These are phyloP conservation scores for Empis livida DNA, from an alignment of 2,888 invertebrate species.

Conservation along the genomic window DNA sequence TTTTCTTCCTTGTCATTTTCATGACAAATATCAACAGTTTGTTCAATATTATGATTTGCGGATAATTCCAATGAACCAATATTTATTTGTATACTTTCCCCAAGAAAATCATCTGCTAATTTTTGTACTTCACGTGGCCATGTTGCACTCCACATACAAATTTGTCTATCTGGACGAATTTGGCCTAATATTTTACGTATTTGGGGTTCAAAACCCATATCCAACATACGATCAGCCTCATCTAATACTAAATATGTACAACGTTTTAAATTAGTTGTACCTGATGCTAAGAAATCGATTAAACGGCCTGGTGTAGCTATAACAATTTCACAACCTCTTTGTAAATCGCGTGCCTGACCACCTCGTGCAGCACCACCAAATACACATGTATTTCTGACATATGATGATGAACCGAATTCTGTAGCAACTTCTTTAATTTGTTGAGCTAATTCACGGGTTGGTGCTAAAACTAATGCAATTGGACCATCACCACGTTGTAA, in stretches of 20 bases:
- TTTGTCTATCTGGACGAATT: slow-evolving; percentile 89
- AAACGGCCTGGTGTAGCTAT: slow-evolving; percentile 88
- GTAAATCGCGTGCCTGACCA: slow-evolving; percentile 58
- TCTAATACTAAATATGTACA: slow-evolving; percentile 84
- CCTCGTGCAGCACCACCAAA: slow-evolving; percentile 86
- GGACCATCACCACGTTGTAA: slow-evolving; percentile 71
- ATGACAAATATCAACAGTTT: slow-evolving; percentile 68
- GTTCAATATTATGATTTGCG: slow-evolving; percentile 86
- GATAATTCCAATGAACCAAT: slow-evolving; percentile 70
- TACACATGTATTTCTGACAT: slow-evolving; percentile 72
- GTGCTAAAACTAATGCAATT: slow-evolving; percentile 66
- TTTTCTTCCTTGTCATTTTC: slow-evolving; percentile 64
- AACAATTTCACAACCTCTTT: slow-evolving; percentile 74
- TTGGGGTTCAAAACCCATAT: slow-evolving; percentile 98
- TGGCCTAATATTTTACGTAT: slow-evolving; percentile 89
- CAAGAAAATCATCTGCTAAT: slow-evolving; percentile 86
- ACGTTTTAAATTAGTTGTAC: slow-evolving; percentile 58
- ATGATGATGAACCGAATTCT: slow-evolving; percentile 68
- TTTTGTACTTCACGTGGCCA: slow-evolving; percentile 96
- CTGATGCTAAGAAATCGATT: slow-evolving; percentile 74
- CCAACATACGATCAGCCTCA: slow-evolving; percentile 92
- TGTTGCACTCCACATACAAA: slow-evolving; percentile 98
- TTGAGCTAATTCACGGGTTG: slow-evolving; percentile 66
- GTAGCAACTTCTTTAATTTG: slow-evolving; percentile 75
- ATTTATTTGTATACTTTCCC: slow-evolving; percentile 82